Conservation (phyloP, 1,140 invertebrate species). For the Batillaria attramentaria region DNA sequence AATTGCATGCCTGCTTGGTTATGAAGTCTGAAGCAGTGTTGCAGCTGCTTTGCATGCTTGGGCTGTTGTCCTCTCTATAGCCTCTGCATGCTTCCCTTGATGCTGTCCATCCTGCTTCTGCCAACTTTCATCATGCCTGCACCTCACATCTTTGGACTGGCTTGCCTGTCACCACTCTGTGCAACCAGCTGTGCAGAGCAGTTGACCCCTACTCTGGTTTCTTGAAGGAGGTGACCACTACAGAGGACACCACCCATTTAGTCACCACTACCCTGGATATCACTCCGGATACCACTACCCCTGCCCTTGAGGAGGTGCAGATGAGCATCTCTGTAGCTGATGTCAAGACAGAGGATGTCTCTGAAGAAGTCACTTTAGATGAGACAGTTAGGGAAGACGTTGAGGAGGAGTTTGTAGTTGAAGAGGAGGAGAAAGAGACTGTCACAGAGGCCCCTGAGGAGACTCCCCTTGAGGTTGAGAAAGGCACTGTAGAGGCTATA, state of each 20-base stretch:
- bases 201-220: conserved; percentile 35
- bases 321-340: conserved; percentile 27
- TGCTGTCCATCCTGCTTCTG: background rate
- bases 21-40: too few species aligned
- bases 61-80: background rate
- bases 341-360: conserved; percentile 18
- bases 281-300: conserved; percentile 9
- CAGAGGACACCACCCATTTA: conserved; percentile 36
- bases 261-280: conserved; percentile 19
- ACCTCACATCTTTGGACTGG: background rate
- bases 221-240: conserved; percentile 47
- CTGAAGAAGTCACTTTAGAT: conserved; percentile 27
- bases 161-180: conserved; percentile 38
- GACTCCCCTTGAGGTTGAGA: background rate
- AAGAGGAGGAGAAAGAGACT: conserved; percentile 23
- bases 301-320: conserved; percentile 12
- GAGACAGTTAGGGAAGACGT: conserved; percentile 32
- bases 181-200: conserved; percentile 20
- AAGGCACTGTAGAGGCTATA: conserved; percentile 24
- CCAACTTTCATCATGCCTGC: background rate
- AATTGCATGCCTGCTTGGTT: background rate
- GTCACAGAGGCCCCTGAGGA: conserved; percentile 35
- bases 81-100: background rate
- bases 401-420: background rate
- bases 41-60: background rate